A percentile compares a stretch with the other conserved stretches of the same genome.
Evolutionary conservation across 2,113 vertebrate species (phyloP).

Genomic region (Oncorhynchus nerka): DNA sequence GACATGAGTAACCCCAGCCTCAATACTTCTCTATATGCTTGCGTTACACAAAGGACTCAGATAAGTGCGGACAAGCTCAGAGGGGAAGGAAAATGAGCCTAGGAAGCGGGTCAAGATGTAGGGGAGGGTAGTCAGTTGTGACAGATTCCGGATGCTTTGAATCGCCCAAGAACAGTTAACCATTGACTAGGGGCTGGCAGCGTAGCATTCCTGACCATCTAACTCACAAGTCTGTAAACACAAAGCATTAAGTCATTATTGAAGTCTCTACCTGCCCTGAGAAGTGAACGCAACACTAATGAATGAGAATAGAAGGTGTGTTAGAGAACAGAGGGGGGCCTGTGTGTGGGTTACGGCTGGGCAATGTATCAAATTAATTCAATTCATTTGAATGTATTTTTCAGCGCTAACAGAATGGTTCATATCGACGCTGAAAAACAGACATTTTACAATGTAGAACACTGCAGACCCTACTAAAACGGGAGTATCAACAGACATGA

Average conservation of each 20-base stretch:
- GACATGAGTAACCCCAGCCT: constrained; percentile 63
- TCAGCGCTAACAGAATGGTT: no score
- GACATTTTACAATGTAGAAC: no score
- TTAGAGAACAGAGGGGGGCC: constrained; percentile 32
- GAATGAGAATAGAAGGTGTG: constrained; percentile 57
- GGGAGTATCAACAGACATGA: no score
- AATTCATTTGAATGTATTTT: no score
- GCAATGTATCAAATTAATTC: neutral
- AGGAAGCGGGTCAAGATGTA: constrained; percentile 39
- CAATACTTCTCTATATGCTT: constrained; percentile 67
- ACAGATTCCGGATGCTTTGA: constrained; percentile 57
- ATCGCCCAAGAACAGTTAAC: constrained; percentile 65
- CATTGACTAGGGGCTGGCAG: constrained; percentile 62
- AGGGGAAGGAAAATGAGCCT: constrained; percentile 28
- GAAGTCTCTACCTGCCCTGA: constrained; percentile 44
- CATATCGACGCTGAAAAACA: no score
- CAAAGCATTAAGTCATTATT: constrained; percentile 61
- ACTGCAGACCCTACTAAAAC: no score
- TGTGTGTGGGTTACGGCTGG: constrained; percentile 1
- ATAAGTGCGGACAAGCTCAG: constrained; percentile 59
- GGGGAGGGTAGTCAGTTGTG: constrained; percentile 50
- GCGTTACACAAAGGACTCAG: constrained; percentile 70
- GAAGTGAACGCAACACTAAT: constrained; percentile 64
- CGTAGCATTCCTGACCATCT: constrained; percentile 53
- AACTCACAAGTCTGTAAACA: constrained; percentile 45